Conservation (phyloP, 2,113 vertebrate genomes). For the Epinephelus moara region DNA sequence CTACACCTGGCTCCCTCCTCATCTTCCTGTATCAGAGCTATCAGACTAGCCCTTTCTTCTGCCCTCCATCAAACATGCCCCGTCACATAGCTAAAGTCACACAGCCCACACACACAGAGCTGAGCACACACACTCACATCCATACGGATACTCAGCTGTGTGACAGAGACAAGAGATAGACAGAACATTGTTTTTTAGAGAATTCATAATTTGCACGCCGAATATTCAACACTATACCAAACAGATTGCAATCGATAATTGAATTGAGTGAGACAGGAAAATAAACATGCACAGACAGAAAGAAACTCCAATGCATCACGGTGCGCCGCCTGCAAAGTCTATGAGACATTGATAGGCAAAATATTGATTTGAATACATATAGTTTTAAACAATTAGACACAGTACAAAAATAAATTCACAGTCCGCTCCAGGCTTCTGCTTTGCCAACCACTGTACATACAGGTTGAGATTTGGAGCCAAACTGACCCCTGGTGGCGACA, state of each 20-base stretch:
- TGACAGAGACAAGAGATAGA: constrained; percentile 8
- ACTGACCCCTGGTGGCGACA: constrained; percentile 78
- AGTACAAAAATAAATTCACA: neutral
- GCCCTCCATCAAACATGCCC: constrained; percentile 47
- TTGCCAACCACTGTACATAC: neutral
- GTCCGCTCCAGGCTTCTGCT: constrained; percentile 1
- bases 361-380: neutral
- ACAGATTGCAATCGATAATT: neutral
- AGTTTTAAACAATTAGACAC: neutral
- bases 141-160: constrained; percentile 13
- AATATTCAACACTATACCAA: neutral
- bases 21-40: constrained; percentile 43
- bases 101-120: constrained; percentile 12
- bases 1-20: constrained; percentile 66
- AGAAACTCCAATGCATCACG: neutral
- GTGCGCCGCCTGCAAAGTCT: neutral
- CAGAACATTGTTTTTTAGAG: neutral
- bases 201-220: neutral
- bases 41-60: constrained; percentile 47
- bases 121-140: neutral
- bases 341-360: neutral
- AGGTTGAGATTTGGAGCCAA: constrained; percentile 54
- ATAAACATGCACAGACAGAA: constrained; percentile 3
- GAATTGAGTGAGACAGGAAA: neutral
- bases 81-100: constrained; percentile 34